These are phyloP conservation scores for Drosophila aff. DNA, from an alignment of 1,140 invertebrate genomes.

Conservation along the genomic window DNA sequence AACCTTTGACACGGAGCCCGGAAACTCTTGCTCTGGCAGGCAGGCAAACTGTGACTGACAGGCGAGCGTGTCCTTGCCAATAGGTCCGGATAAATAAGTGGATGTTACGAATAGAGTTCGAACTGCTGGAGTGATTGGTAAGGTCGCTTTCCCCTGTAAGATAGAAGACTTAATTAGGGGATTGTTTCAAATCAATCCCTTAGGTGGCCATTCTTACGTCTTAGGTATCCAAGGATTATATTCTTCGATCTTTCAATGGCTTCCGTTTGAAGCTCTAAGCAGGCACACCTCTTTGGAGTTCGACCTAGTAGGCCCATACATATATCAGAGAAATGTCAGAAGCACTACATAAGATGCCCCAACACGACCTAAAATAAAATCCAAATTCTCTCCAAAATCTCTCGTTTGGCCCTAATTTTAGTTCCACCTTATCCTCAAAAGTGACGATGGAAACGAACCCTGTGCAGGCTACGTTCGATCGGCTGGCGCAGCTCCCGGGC, in stretches of 20 bases:
- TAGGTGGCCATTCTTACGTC: background rate
- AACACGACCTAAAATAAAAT: background rate
- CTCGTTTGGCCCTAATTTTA: background rate
- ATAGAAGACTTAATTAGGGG: conserved; percentile 15
- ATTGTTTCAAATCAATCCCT: background rate
- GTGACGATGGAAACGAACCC: background rate
- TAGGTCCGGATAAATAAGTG: conserved; percentile 14
- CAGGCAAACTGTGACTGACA: conserved; percentile 16
- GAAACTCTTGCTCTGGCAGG: conserved; percentile 49
- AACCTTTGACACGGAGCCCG: conserved; percentile 66
- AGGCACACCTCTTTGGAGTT: background rate
- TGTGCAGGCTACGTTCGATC: conserved; percentile 29
- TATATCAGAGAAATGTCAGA: background rate
- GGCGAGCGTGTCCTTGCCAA: conserved; percentile 26
- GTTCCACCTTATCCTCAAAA: background rate
- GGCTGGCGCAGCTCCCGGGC: conserved; percentile 24
- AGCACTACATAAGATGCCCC: background rate
- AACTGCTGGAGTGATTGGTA: background rate
- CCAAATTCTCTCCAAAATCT: background rate
- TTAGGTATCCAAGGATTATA: background rate
- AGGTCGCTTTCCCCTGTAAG: background rate
- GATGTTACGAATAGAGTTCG: background rate
- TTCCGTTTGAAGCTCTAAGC: no score
- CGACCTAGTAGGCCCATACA: background rate
- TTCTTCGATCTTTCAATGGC: no score